Percentiles rank a stretch among this genome's conserved stretches.
phyloP scores from a whole-genome alignment of 2,888 invertebrate species.

The Cantharis lateralis region DNA sequence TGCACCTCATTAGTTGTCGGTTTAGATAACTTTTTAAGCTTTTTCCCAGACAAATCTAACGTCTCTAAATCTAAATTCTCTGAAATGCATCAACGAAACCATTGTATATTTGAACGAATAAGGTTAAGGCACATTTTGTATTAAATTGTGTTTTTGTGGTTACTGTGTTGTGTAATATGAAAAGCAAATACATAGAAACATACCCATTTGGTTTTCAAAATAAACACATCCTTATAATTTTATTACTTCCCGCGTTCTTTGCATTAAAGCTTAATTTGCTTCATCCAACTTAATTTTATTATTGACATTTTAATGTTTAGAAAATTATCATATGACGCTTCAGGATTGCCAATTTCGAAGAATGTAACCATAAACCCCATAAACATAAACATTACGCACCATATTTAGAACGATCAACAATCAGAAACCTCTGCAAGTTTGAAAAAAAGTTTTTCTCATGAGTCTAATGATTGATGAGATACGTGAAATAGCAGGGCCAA shows the following conservation, averaged over 20 bases:
- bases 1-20: slow-evolving; percentile 71
- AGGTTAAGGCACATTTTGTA: not conserved
- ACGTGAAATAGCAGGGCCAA: no score
- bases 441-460: no score
- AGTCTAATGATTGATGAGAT: no score
- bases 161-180: not conserved
- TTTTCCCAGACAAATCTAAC: slow-evolving; percentile 78
- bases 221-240: not conserved
- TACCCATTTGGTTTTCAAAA: slow-evolving; percentile 31
- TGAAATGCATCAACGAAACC: slow-evolving; percentile 1
- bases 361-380: no score
- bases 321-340: slow-evolving; percentile 34
- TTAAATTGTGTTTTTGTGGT: slow-evolving; percentile 6
- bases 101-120: not conserved
- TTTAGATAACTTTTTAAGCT: slow-evolving; percentile 80
- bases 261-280: not conserved
- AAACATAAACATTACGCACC: not conserved
- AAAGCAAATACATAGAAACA: not conserved
- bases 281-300: slow-evolving; percentile 12
- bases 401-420: not conserved
- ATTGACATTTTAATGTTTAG: slow-evolving; percentile 32
- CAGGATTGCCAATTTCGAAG: slow-evolving; percentile 8
- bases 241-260: not conserved
- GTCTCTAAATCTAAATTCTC: slow-evolving; percentile 53
- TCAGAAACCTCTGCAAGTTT: no score